Evolutionary conservation across 2,113 vertebrate species (phyloP).

Genomic region (Poicephalus meyeri): DNA sequence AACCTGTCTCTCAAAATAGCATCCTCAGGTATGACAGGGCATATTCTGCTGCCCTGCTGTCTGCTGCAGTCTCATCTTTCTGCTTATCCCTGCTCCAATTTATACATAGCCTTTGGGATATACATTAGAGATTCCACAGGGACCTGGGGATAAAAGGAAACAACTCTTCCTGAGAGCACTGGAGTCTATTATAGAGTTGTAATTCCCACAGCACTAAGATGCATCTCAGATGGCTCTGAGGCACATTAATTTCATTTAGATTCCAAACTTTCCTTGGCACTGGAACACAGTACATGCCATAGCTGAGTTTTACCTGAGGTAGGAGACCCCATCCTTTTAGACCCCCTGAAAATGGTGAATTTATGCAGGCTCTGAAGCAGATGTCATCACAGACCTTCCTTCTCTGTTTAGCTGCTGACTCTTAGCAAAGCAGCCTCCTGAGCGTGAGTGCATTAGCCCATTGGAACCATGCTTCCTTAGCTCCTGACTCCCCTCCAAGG

Average conservation of each 20-base stretch:
- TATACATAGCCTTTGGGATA: background rate
- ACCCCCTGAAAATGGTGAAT: background rate
- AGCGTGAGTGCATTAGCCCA: background rate
- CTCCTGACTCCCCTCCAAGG: background rate
- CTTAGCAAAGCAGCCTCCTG: background rate
- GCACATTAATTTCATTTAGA: background rate
- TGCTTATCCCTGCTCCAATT: background rate
- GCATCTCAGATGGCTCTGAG: background rate
- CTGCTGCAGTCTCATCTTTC: conserved; percentile 28
- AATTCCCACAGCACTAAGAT: background rate
- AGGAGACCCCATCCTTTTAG: background rate
- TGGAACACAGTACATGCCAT: background rate
- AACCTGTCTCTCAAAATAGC: conserved; percentile 49
- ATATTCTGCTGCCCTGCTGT: background rate
- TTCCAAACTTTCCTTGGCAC: background rate
- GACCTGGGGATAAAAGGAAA: background rate
- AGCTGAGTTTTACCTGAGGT: background rate
- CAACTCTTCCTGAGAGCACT: background rate
- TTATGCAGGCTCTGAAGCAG: background rate
- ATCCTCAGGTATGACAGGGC: conserved; percentile 34
- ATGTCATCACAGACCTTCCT: background rate
- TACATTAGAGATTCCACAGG: background rate
- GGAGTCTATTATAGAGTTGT: background rate
- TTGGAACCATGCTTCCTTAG: background rate
- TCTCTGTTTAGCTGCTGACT: background rate